phyloP scores from a whole-genome alignment of 2,797 vertebrate genomes.

The Anas flavirostris region DNA sequence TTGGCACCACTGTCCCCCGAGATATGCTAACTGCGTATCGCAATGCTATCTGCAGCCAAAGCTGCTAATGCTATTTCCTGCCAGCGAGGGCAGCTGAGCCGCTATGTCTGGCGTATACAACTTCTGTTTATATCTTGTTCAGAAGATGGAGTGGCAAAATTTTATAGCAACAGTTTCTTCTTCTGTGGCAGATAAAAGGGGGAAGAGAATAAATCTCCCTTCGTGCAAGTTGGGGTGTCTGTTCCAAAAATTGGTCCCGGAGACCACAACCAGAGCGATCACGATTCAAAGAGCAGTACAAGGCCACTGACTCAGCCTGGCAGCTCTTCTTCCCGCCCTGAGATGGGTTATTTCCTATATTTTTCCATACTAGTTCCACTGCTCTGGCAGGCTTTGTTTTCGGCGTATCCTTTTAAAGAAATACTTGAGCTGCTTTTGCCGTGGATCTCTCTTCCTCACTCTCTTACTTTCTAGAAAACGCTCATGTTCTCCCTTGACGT shows the following conservation, averaged over 20 bases:
- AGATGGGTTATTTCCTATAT: neutral
- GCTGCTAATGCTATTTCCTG: neutral
- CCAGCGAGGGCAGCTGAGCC: neutral
- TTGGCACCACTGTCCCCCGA: rapidly evolving
- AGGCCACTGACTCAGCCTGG: neutral
- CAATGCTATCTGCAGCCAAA: neutral
- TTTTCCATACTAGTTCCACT: neutral
- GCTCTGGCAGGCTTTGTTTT: neutral
- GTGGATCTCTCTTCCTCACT: neutral
- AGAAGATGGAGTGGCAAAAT: neutral
- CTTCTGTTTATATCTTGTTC: constrained; percentile 9
- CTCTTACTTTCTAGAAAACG: constrained; percentile 43
- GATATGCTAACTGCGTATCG: neutral
- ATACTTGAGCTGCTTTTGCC: neutral
- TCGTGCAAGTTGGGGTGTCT: neutral
- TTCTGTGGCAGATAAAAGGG: constrained; percentile 9
- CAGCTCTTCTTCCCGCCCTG: neutral
- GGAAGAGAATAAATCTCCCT: neutral
- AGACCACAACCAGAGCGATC: neutral
- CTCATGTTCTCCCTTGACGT: neutral
- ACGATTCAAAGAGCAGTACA: neutral
- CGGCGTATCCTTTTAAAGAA: neutral
- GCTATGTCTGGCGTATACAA: neutral
- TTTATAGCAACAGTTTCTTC: constrained; percentile 26
- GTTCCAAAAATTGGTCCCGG: neutral